Percentiles rank a stretch among this genome's conserved stretches.
These are phyloP conservation scores for Drosophila picticornis DNA, from an alignment of 2,888 invertebrate species.

Conservation along the genomic window DNA sequence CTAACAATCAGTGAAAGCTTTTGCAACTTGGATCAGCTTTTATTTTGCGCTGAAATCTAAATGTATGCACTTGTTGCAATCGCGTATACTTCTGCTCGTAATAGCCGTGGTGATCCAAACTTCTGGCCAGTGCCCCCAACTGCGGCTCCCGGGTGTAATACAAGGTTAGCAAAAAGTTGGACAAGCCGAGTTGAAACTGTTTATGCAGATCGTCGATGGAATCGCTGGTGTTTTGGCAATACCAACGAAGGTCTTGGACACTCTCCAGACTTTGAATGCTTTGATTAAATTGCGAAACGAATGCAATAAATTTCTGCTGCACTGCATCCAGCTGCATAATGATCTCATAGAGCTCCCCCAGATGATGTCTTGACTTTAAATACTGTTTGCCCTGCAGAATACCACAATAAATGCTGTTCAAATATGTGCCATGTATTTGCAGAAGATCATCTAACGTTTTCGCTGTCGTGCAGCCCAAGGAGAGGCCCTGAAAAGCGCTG, in stretches of 20 bases:
- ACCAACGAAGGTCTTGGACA: conserved; percentile 10
- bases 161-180: conserved; percentile 26
- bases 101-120: conserved; percentile 12
- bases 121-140: conserved; percentile 19
- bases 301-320: conserved; percentile 37
- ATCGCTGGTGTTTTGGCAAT: conserved; percentile 35
- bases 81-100: neutral
- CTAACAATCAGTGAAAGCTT: neutral
- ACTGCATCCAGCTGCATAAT: conserved; percentile 36
- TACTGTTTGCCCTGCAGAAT: conserved; percentile 6
- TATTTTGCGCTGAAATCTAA: conserved; percentile 1
- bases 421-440: conserved; percentile 35
- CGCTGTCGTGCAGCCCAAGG: neutral
- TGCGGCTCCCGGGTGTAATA: neutral
- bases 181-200: conserved; percentile 26
- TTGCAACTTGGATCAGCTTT: neutral
- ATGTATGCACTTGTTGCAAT: conserved; percentile 8
- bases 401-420: conserved; percentile 23
- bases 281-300: neutral
- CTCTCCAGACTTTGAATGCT: neutral
- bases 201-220: conserved; percentile 27
- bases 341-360: conserved; percentile 29
- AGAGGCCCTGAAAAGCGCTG: conserved; percentile 18
- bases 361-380: neutral
- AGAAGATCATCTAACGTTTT: conserved; percentile 49